These are phyloP conservation scores for Vulpes ferrilata DNA, from an alignment of 2,113 vertebrate species.

Conservation along the genomic window DNA sequence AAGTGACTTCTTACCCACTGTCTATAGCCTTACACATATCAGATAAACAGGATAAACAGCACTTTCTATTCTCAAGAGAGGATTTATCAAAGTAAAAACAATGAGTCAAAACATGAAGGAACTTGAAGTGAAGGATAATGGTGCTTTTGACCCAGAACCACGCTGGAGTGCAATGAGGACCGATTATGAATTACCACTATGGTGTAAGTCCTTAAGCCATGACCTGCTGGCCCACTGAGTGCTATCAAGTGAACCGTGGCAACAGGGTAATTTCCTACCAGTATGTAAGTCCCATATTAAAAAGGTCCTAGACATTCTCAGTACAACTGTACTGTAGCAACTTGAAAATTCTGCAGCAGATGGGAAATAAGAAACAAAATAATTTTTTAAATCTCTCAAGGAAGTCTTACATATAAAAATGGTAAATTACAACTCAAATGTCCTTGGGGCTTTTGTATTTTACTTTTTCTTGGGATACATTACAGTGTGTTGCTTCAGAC, in stretches of 20 bases:
- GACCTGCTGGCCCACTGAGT: conserved; percentile 7
- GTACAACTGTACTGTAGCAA: not conserved
- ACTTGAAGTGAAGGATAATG: conserved; percentile 65
- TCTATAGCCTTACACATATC: not conserved
- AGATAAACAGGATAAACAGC: conserved; percentile 22
- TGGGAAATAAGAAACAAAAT: conserved; percentile 48
- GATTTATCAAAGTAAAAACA: conserved; percentile 67
- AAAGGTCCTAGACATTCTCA: not conserved
- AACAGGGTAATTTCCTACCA: conserved; percentile 62
- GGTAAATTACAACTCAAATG: not conserved
- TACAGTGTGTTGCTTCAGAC: not conserved
- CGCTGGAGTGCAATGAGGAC: not conserved
- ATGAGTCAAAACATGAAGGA: conserved; percentile 38
- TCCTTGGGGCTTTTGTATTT: not conserved
- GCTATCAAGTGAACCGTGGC: conserved; percentile 26
- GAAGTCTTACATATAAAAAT: conserved; percentile 17
- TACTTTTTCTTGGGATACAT: not conserved
- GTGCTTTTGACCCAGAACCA: conserved; percentile 65
- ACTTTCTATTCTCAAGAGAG: conserved; percentile 54
- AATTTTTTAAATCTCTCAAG: not conserved
- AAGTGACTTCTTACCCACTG: not conserved
- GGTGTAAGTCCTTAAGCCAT: conserved; percentile 50
- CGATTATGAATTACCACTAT: conserved; percentile 63
- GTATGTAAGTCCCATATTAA: conserved; percentile 62
- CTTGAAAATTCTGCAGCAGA: conserved; percentile 43